These are phyloP conservation scores for Trichomycterus rosablanca DNA, from an alignment of 2,113 vertebrate species.

Conservation along the genomic window DNA sequence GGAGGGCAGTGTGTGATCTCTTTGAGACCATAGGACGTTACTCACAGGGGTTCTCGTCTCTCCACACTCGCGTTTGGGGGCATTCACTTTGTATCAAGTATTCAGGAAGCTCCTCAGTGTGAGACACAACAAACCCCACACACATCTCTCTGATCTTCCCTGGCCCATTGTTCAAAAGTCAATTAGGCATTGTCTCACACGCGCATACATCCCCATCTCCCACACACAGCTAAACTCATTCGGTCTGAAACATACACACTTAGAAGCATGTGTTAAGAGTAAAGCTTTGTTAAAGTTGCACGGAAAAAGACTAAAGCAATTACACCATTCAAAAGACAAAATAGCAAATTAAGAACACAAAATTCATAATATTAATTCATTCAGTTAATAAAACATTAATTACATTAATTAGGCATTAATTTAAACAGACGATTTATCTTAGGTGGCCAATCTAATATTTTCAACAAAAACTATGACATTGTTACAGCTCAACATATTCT, in stretches of 20 bases:
- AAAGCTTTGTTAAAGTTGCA: too few relatives aligned
- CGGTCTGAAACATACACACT: slow-evolving; percentile 13
- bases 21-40: slow-evolving; percentile 59
- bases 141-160: slow-evolving; percentile 61
- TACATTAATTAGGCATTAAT: too few relatives aligned
- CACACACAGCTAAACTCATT: slow-evolving; percentile 31
- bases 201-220: slow-evolving; percentile 38
- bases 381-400: too few relatives aligned
- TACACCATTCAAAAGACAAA: too few relatives aligned
- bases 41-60: slow-evolving; percentile 51
- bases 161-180: slow-evolving; percentile 70
- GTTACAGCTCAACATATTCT: too few relatives aligned
- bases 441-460: too few relatives aligned
- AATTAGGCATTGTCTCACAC: slow-evolving; percentile 69
- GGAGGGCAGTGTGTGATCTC: slow-evolving; percentile 30
- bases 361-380: too few relatives aligned
- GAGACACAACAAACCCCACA: slow-evolving; percentile 72
- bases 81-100: slow-evolving; percentile 65
- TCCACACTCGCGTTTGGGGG: slow-evolving; percentile 49
- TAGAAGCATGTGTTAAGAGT: too few relatives aligned
- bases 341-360: too few relatives aligned
- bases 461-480: too few relatives aligned
- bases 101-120: slow-evolving; percentile 64
- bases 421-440: too few relatives aligned
- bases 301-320: too few relatives aligned